Conservation (phyloP, 2,113 vertebrate species). For the Limanda limanda region DNA sequence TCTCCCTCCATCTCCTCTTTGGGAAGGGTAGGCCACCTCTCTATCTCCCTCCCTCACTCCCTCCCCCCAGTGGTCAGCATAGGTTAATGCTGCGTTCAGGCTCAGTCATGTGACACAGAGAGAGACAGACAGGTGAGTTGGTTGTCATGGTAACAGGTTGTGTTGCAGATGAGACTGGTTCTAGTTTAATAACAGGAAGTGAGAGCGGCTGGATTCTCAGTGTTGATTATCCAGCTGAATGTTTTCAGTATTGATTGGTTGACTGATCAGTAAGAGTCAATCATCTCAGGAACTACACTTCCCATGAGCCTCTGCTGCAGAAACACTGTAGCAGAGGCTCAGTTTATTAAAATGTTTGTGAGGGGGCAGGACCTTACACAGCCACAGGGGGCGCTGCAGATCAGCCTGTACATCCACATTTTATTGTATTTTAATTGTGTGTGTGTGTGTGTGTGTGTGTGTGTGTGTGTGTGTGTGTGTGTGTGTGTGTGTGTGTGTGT, state of each 20-base stretch:
- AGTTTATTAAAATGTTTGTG: neutral
- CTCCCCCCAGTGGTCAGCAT: neutral
- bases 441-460: conserved; percentile 8
- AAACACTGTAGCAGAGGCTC: neutral
- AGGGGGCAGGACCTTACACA: neutral
- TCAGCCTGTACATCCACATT: too few species aligned
- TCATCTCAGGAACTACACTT: neutral
- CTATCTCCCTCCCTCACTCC: conserved; percentile 13
- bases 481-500: conserved; percentile 36
- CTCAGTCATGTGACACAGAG: too few species aligned
- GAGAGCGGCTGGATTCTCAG: too few species aligned
- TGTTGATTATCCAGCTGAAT: too few species aligned
- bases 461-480: conserved; percentile 21
- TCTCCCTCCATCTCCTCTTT: conserved; percentile 88
- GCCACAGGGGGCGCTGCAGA: conserved; percentile 1
- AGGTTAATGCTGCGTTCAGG: neutral
- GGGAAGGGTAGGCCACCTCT: conserved; percentile 87
- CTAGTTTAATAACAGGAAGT: too few species aligned
- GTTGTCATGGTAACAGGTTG: neutral
- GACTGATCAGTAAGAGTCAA: too few species aligned
- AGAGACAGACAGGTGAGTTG: neutral
- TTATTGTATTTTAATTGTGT: too few species aligned
- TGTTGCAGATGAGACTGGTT: neutral
- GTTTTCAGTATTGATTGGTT: too few species aligned
- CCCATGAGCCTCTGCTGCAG: neutral